Evolutionary conservation across 2,888 invertebrate genomes (phyloP).

Genomic region (Ornithoptera priamus): DNA sequence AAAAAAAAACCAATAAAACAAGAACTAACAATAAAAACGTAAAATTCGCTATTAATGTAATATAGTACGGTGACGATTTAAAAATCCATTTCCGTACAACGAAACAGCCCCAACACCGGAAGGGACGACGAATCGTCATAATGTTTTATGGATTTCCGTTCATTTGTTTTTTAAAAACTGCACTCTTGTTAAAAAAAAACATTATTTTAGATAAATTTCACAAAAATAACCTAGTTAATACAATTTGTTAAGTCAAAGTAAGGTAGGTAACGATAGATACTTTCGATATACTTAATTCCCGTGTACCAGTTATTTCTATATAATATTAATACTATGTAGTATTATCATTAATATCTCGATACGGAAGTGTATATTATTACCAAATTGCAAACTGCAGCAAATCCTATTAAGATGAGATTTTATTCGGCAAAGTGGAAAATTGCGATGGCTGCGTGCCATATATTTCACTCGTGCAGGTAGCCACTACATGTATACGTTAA

Average conservation of each 20-base stretch:
- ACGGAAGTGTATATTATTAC: neutral
- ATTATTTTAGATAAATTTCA: neutral
- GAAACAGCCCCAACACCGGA: conserved; percentile 20
- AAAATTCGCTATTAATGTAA: conserved; percentile 13
- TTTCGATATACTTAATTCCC: too few species aligned
- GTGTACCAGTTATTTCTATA: too few species aligned
- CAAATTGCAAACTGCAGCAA: conserved; percentile 18
- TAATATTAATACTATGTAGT: too few species aligned
- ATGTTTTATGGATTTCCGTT: conserved; percentile 27
- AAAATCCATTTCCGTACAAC: conserved; percentile 19
- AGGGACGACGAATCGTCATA: conserved; percentile 22
- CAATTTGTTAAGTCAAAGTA: too few species aligned
- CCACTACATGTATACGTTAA: too few species aligned
- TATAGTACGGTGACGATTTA: conserved; percentile 15
- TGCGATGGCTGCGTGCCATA: conserved; percentile 23
- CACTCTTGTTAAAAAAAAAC: too few species aligned
- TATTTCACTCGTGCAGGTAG: neutral
- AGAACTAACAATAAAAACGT: neutral
- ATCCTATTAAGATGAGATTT: conserved; percentile 21
- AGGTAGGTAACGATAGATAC: too few species aligned
- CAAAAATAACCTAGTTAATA: neutral
- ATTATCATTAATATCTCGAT: too few species aligned
- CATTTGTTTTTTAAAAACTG: neutral
- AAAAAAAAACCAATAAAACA: too few species aligned
- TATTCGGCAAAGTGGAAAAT: conserved; percentile 27